phyloP scores from a whole-genome alignment of 2,888 invertebrate genomes.

The Orthosia gracilis region DNA sequence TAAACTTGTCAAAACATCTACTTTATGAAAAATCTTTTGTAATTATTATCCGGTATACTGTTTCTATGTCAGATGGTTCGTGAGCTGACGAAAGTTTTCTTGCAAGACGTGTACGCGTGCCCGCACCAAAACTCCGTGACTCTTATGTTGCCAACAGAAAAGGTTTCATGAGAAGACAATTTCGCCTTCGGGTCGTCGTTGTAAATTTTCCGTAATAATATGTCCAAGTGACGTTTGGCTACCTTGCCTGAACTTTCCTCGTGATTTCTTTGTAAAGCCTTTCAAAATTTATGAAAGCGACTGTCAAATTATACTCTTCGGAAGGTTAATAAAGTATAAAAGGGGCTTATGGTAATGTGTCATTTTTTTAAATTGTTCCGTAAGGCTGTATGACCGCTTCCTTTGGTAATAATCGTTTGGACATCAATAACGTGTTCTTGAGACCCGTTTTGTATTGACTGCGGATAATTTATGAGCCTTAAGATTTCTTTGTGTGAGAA shows the following conservation, averaged over 20 bases:
- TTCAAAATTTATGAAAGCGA: conserved; percentile 81
- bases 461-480: conserved; percentile 54
- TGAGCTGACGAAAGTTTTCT: background rate
- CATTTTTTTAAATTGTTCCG: conserved; percentile 68
- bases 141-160: conserved; percentile 59
- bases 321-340: conserved; percentile 78
- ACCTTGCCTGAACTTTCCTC: conserved; percentile 66
- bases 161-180: conserved; percentile 69
- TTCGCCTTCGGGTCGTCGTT: conserved; percentile 62
- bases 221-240: conserved; percentile 71
- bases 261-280: conserved; percentile 71
- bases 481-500: conserved; percentile 35
- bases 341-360: conserved; percentile 74
- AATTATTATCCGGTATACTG: too few relatives aligned
- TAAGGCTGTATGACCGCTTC: conserved; percentile 34
- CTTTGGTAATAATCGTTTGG: conserved; percentile 53
- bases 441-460: conserved; percentile 57
- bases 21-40: too few relatives aligned
- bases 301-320: conserved; percentile 84
- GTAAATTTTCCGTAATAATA: conserved; percentile 77
- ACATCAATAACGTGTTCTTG: conserved; percentile 60
- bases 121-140: conserved; percentile 9
- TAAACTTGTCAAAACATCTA: too few relatives aligned
- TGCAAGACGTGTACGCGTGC: background rate
- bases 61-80: too few relatives aligned